Evolutionary conservation across 2,113 vertebrate species (phyloP), one percentile per base, ranked within the genome.

Genomic region (Tonatia bakeri): DNA sequence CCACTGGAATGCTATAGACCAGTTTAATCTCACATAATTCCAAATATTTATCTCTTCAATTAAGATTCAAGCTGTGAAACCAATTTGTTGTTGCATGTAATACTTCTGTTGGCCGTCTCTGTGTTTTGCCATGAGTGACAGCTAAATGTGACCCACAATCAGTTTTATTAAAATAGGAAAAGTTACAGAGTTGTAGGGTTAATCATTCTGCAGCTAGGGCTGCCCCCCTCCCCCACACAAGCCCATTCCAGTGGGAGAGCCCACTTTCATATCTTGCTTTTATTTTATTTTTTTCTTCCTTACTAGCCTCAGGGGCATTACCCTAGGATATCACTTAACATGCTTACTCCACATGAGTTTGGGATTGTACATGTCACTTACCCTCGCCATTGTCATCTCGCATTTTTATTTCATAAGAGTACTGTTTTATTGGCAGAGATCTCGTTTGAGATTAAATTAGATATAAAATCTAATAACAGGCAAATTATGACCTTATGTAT

Each of bases 401-500:
- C 8, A 61, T 73, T 93, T 91, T 81, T 91, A 88, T 92, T 96
- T 92, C 24, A 3, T 90, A 89, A 38, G n/a, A 84, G 19, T 83
- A 45, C 45, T 86, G 20, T 91, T 75, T 91, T 89, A 84, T 80
- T 92, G 24, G 38, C 47, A 65, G 43, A 94, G 28, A 38, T 87
- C 40, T 94, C 38, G 40, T 70, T 73, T 79, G 59, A 80, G 13
- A 87, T 28, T 92, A 92, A 83, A 80, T 84, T 81, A 67, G 59
- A 54, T 88, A 52, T 36, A 72, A 75, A 79, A 5, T 50, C 16
- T 54, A 82, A 65, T 87, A 85, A 88, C 9, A 50, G 10, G 56
- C 61, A 89, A 81, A 77, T 93, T 67, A 43, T 20, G 17, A 86
- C 52, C 1, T 76, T 93, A 33, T 8, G 0, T 75, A 40, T 82